phyloP scores from a whole-genome alignment of 2,888 invertebrate genomes.

The Notodonta dromedarius region DNA sequence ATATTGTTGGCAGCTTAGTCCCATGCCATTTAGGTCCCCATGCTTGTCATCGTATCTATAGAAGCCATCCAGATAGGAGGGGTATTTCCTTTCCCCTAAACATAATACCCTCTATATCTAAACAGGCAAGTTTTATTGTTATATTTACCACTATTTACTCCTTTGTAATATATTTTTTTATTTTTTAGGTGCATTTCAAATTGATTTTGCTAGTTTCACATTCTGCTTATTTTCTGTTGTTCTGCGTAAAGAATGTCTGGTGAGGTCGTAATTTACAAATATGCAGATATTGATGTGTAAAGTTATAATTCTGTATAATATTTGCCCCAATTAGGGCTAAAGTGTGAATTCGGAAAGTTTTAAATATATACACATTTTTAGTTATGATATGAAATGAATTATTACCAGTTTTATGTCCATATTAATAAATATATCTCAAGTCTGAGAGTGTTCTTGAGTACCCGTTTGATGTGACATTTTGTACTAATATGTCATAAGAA shows the following conservation, averaged over 20 bases:
- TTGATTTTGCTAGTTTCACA: too few species aligned
- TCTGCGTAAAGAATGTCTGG: too few species aligned
- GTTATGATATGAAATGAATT: too few species aligned
- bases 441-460: too few species aligned
- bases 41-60: background rate
- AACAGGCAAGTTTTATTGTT: background rate
- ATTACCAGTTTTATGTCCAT: too few species aligned
- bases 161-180: too few species aligned
- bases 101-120: background rate
- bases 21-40: background rate
- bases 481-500: too few species aligned
- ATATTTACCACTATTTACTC: background rate
- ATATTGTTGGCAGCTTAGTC: background rate
- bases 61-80: background rate
- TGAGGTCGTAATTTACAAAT: too few species aligned
- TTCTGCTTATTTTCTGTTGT: too few species aligned
- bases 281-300: background rate
- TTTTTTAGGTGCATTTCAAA: too few species aligned
- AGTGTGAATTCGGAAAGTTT: background rate
- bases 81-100: background rate
- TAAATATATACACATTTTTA: background rate
- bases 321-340: background rate
- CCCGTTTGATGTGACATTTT: too few species aligned
- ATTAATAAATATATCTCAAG: too few species aligned
- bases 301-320: background rate